Conservation (phyloP, 2,797 vertebrate genomes). For the Sebastes nivosus region DNA sequence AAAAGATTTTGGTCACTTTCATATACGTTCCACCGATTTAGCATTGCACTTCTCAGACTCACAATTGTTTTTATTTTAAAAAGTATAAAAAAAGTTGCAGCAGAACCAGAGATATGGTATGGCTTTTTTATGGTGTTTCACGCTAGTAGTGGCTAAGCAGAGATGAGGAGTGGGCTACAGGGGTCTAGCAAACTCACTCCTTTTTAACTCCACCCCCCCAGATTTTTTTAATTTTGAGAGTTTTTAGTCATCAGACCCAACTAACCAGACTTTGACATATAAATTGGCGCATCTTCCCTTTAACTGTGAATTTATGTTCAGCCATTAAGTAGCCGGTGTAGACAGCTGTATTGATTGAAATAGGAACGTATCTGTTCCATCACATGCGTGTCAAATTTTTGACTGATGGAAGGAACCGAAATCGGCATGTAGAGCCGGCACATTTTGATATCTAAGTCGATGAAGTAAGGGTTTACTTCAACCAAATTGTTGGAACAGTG, state of each 20-base stretch:
- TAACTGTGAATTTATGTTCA: not conserved
- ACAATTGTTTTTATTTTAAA: not conserved
- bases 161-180: not conserved
- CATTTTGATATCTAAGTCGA: too few species aligned
- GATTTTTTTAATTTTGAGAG: not conserved
- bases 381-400: not conserved
- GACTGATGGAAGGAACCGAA: not conserved
- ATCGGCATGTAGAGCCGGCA: rapidly evolving
- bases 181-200: not conserved
- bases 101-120: not conserved
- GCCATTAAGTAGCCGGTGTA: not conserved
- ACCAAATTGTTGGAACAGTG: too few species aligned
- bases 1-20: not conserved
- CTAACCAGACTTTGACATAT: not conserved
- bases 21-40: not conserved
- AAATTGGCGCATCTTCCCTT: not conserved
- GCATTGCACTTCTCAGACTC: not conserved
- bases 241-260: not conserved
- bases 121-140: too few species aligned
- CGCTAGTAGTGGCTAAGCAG: not conserved
- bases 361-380: not conserved
- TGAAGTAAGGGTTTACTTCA: too few species aligned
- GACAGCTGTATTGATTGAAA: not conserved
- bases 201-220: not conserved
- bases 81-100: not conserved